Evolutionary conservation across 2,797 vertebrate species (phyloP).

Genomic region (Rhodeus uyekii): DNA sequence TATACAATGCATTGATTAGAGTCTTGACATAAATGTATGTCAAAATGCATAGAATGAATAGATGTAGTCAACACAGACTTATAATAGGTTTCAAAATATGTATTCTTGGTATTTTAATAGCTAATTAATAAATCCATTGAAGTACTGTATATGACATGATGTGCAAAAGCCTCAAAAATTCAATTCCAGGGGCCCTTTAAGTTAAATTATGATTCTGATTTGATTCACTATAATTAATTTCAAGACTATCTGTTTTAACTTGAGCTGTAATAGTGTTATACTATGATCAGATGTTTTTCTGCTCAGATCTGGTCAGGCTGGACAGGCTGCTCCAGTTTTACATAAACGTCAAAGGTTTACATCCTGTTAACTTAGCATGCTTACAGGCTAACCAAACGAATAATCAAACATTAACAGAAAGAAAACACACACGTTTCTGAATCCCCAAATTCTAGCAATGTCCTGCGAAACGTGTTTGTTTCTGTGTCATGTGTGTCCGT

Average conservation of each 20-base stretch:
- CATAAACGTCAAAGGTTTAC: background rate
- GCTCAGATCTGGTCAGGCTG: background rate
- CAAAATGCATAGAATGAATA: background rate
- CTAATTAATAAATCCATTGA: background rate
- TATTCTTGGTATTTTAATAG: background rate
- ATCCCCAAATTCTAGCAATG: background rate
- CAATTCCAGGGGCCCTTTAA: background rate
- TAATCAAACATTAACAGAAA: background rate
- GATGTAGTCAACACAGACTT: background rate
- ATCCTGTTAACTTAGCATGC: slow-evolving; percentile 16
- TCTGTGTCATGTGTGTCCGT: background rate
- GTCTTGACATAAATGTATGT: background rate
- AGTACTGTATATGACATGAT: background rate
- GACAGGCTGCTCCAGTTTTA: slow-evolving; percentile 11
- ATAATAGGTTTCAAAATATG: background rate
- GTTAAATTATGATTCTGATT: background rate
- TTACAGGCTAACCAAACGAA: slow-evolving; percentile 10
- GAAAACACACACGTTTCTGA: no score
- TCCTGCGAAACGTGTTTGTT: background rate
- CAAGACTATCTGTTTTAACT: background rate
- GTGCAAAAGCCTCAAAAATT: background rate
- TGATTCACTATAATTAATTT: background rate
- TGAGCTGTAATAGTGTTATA: background rate
- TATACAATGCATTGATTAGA: background rate
- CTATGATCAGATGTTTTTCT: background rate